Evolutionary conservation across 2,888 invertebrate species (phyloP).

Genomic region (Dastarcus helophoroides): DNA sequence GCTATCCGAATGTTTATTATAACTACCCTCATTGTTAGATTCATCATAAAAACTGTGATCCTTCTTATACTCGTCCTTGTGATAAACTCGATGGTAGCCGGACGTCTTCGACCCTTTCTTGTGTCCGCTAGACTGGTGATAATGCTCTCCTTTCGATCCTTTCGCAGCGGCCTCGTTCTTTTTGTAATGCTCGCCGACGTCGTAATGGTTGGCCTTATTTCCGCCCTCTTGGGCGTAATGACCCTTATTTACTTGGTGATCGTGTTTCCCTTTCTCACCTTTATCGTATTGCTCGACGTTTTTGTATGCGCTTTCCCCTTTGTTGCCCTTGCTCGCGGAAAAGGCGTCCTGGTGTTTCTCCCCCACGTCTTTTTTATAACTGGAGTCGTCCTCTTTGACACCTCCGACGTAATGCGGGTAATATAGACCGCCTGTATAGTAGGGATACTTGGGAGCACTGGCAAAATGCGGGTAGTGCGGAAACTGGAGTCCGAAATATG

Average conservation of each 20-base stretch:
- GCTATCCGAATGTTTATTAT: constrained; percentile 49
- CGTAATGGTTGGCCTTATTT: constrained; percentile 43
- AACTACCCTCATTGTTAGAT: constrained; percentile 53
- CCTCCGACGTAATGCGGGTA: too few species aligned
- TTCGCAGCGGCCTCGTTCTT: constrained; percentile 43
- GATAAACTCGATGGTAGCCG: constrained; percentile 56
- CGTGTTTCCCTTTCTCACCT: constrained; percentile 45
- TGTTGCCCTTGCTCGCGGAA: constrained; percentile 43
- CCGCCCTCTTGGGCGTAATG: constrained; percentile 43
- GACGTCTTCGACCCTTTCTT: constrained; percentile 59
- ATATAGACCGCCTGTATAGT: too few species aligned
- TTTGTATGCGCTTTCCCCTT: constrained; percentile 44
- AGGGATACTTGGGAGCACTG: too few species aligned
- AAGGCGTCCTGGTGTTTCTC: constrained; percentile 30
- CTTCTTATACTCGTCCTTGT: constrained; percentile 68
- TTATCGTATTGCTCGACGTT: constrained; percentile 44
- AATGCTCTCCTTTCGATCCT: constrained; percentile 45
- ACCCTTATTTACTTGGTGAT: constrained; percentile 43
- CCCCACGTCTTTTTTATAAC: too few species aligned
- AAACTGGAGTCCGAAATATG: too few species aligned
- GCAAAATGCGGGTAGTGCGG: too few species aligned
- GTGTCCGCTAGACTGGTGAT: constrained; percentile 44
- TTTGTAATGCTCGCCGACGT: constrained; percentile 44
- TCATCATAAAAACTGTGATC: constrained; percentile 67
- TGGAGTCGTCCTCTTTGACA: too few species aligned